These are phyloP conservation scores for Musca vetustissima DNA, from an alignment of 1,140 invertebrate species.

Conservation along the genomic window DNA sequence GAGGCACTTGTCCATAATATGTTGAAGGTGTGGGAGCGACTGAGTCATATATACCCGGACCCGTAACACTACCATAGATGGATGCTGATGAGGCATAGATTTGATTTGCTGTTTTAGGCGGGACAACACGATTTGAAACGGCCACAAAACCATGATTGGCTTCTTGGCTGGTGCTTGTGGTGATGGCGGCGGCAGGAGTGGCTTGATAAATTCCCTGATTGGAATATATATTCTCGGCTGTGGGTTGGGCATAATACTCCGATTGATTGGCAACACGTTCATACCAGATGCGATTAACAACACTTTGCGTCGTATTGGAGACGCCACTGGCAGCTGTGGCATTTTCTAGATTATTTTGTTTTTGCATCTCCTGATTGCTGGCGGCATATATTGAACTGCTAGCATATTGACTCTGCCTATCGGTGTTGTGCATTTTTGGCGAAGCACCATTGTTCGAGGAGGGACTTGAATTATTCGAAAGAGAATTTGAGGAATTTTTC, in stretches of 20 bases:
- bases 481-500: conserved; percentile 35
- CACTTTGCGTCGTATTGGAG: conserved; percentile 48
- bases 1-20: conserved; percentile 51
- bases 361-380: conserved; percentile 1
- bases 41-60: conserved; percentile 39
- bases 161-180: conserved; percentile 30
- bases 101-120: conserved; percentile 34
- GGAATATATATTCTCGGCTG: conserved; percentile 40
- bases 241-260: conserved; percentile 45
- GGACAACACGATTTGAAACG: conserved; percentile 49
- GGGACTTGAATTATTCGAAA: conserved; percentile 3
- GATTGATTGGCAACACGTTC: conserved; percentile 43
- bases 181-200: conserved; percentile 24
- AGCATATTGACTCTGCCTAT: conserved; percentile 32
- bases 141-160: conserved; percentile 50
- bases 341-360: conserved; percentile 27
- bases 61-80: conserved; percentile 35
- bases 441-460: conserved; percentile 33
- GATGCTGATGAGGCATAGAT: conserved; percentile 39
- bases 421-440: conserved; percentile 31
- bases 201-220: conserved; percentile 36
- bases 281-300: conserved; percentile 58
- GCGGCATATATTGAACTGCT: background rate
- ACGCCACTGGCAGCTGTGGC: background rate
- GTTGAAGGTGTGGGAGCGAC: conserved; percentile 46